Base-by-base conservation (phyloP, 2,888 invertebrate species). In the Thelaira solivaga region DNA sequence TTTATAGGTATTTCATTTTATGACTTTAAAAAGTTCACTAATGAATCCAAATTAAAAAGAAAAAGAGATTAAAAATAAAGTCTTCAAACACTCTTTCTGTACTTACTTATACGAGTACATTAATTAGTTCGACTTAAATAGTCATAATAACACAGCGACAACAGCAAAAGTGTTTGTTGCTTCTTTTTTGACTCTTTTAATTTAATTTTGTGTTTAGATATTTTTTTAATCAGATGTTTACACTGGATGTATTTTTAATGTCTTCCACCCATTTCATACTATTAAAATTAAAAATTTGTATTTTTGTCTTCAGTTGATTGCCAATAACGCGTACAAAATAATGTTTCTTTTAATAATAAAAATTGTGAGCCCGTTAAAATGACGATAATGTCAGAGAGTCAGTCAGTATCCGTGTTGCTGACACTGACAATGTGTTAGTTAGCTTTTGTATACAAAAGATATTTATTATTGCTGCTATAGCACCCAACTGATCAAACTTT, bases 91-190 rank as follows among this genome's bases (percentile, higher is more conserved):
- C n/a, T n/a, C n/a, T n/a, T n/a, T n/a, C n/a, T n/a, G n/a, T n/a
- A n/a, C n/a, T 77, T 43, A 68, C 59, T 71, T 65, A 71, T 73
- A 68, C 72, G 10, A 53, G n/a, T n/a, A n/a, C 77, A 77, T 77
- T 77, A 68, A 68, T 77, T 73, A 68, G 64, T 64, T 73, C 57
- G 36, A 51, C 41, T 61, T 67, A 13, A 53, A 62, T 41, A 57
- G 43, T 20, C 26, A 51, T 16, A 13, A 18, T 8, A 41, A 61
- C 26, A 20, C 26, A 16, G 16, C 10, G 43, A 61, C 26, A 22
- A 29, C 39, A 55, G 16, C 61, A 26, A 45, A 47, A 24, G 16
- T 36, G 16, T 67, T 64, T 72, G 39, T 55, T n/a, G n/a, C n/a
- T n/a, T n/a, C n/a, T n/a, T n/a, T n/a, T n/a, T n/a, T n/a, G n/a